phyloP scores from a whole-genome alignment of 1,140 invertebrate genomes.

The Danaus plexippus region DNA sequence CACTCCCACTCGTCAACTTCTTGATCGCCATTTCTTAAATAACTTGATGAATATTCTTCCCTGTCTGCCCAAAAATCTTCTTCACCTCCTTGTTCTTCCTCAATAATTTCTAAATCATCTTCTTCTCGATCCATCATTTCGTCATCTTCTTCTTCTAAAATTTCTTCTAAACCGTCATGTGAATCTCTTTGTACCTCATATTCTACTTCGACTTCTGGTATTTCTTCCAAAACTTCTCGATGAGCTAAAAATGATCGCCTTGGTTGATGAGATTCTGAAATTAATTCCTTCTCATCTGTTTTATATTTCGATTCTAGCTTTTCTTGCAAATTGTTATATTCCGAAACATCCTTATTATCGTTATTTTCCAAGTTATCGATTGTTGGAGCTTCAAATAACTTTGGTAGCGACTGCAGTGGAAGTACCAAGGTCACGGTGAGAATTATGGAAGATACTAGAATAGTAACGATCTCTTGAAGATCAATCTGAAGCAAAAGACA shows the following conservation, averaged over 20 bases:
- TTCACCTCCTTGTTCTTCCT: constrained; percentile 41
- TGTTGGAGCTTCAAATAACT: constrained; percentile 41
- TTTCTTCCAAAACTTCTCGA: constrained; percentile 60
- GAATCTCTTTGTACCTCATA: constrained; percentile 54
- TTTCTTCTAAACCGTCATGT: constrained; percentile 55
- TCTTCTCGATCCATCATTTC: constrained; percentile 48
- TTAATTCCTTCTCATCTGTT: constrained; percentile 17
- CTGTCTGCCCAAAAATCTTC: constrained; percentile 43
- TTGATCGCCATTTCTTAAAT: constrained; percentile 42
- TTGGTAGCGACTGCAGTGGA: constrained; percentile 79
- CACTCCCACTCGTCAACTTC: constrained; percentile 67
- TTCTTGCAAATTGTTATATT: constrained; percentile 11
- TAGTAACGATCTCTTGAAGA: constrained; percentile 48
- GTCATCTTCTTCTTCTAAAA: constrained; percentile 66
- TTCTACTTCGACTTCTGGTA: constrained; percentile 57
- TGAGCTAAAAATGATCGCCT: constrained; percentile 50
- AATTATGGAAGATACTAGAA: constrained; percentile 71
- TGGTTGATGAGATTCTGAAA: constrained; percentile 26
- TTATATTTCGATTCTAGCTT: constrained; percentile 14
- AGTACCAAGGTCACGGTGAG: constrained; percentile 78
- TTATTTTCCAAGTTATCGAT: constrained; percentile 23
- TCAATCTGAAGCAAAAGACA: constrained; percentile 52
- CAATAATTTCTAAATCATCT: constrained; percentile 42
- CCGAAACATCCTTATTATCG: constrained; percentile 13
- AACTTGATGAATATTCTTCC: constrained; percentile 31